Evolutionary conservation across 2,113 vertebrate genomes (phyloP), one percentile per base, ranked within the genome.

Genomic region (Brachyistius frenatus): DNA sequence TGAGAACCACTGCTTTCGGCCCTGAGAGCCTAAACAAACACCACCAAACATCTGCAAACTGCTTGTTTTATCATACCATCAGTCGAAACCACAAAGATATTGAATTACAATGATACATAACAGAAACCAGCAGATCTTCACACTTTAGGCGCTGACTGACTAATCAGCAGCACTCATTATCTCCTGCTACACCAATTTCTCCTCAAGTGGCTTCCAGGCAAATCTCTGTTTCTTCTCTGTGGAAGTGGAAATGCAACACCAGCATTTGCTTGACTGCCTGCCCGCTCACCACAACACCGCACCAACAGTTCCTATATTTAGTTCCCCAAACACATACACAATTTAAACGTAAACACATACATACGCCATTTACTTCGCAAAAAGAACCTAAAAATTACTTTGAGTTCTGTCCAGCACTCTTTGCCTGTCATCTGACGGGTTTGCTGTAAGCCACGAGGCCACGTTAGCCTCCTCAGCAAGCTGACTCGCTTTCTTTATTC

Each of bases 371-470:
- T 23, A 23, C 23, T 23, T 23, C 23, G 23, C 23, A 23, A 23
- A 23, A 23, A 23, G 1, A 23, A 23, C 23, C 23, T 23, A 23
- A 23, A 23, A 23, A 23, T 23, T 23, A 23, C 23, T 23, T 23
- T 23, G 23, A 23, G 23, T 23, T 23, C 23, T 23, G 23, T 23
- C 57, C 41, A 5, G 5, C 41, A 5, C 41, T 10, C 52, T 33
- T 31, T 57, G 73, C 49, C 46, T 73, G 63, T 66, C 64, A 57
- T 82, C 69, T 78, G 74, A 83, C 58, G 61, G 69, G n/a, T 72
- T 67, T 30, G 13, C 67, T 64, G 15, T 56, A 49, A 77, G 68
- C 85, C 84, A 73, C n/a, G 64, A 86, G 83, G 80, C 80, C 68
- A 47, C 16, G 69, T 73, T 72, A 54, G 49, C 80, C 71, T 76